Evolutionary conservation across 2,113 vertebrate species (phyloP).

Genomic region (Arothron firmamentum): DNA sequence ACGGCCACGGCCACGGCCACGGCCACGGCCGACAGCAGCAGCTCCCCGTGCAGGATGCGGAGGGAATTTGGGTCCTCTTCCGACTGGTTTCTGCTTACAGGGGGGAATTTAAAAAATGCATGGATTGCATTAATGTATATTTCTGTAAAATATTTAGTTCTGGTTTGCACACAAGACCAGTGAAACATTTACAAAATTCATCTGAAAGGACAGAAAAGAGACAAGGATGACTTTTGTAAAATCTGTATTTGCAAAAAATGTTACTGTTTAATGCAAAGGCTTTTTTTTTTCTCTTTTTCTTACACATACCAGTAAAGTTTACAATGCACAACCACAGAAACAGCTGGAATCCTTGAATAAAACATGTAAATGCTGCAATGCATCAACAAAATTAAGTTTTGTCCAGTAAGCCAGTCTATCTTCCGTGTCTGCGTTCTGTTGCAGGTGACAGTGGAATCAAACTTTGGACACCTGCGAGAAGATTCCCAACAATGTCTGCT

Average conservation of each 20-base stretch:
- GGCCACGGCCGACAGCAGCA: neutral
- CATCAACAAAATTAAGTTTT: slow-evolving; percentile 30
- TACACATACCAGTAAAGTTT: slow-evolving; percentile 64
- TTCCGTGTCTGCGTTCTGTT: too few species aligned
- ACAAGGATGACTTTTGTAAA: slow-evolving; percentile 44
- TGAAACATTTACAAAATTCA: too few species aligned
- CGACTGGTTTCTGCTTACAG: too few species aligned
- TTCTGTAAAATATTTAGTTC: too few species aligned
- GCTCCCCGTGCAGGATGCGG: neutral
- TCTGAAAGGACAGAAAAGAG: slow-evolving; percentile 13
- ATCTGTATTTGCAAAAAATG: slow-evolving; percentile 69
- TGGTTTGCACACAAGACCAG: too few species aligned
- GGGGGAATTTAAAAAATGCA: too few species aligned
- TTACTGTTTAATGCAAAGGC: slow-evolving; percentile 50
- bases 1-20: too few species aligned
- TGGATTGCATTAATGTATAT: too few species aligned
- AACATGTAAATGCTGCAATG: slow-evolving; percentile 26
- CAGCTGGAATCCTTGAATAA: slow-evolving; percentile 1
- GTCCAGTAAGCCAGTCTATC: too few species aligned
- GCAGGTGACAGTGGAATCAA: too few species aligned
- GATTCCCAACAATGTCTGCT: neutral
- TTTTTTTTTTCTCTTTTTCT: slow-evolving; percentile 45
- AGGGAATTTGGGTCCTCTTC: too few species aligned
- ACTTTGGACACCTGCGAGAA: too few species aligned
- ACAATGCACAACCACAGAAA: slow-evolving; percentile 46